Base-by-base conservation (phyloP, 2,797 vertebrate species). In the Leptodactylus fallax region DNA sequence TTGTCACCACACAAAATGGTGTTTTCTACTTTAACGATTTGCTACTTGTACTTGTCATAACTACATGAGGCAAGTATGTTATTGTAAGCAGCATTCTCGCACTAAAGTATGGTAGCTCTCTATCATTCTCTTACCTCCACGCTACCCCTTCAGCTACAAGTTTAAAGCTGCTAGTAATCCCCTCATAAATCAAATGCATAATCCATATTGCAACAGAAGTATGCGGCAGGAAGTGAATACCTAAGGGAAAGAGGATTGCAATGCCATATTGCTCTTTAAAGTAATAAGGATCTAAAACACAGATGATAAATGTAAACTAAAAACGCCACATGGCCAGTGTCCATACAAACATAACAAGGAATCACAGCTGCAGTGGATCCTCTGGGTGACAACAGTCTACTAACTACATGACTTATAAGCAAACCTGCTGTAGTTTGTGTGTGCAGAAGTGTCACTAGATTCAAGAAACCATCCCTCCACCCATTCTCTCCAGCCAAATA, bases 41-140 rank as follows among this genome's bases (percentile, higher is more conserved):
- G 92, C 93, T 94, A 90, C 93, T 94, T 94, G 93, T 92, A 91
- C 91, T 91, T 95, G 94, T 95, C 94, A 94, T 92, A 95, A 94
- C 93, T 94, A 93, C 93, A 94, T 0, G 90, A 71, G 85, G 72
- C 91, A 90, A 94, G 86, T 88, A 91, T 88, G 92, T 90, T 87
- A 89, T 49, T 17, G 69, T 16, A 89, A 78, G 53, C 6, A 0
- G 0, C 0, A 60, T n/a, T 69, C 3, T 81, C 49, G 14, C 10
- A 78, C 81, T 63, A 71, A 83, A 76, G 67, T 7, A 9, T 4
- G 53, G 69, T 49, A 25, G 61, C 49, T 49, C 79, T 83, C 61
- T 69, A 83, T 86, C 84, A 82, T 81, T 83, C 88, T 83, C 63
- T 56, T 79, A 87, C 87, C 60, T 87, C 81, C 87, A 69, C 53